These are phyloP conservation scores for Incurvaria masculella DNA, from an alignment of 2,888 invertebrate genomes.

Conservation along the genomic window DNA sequence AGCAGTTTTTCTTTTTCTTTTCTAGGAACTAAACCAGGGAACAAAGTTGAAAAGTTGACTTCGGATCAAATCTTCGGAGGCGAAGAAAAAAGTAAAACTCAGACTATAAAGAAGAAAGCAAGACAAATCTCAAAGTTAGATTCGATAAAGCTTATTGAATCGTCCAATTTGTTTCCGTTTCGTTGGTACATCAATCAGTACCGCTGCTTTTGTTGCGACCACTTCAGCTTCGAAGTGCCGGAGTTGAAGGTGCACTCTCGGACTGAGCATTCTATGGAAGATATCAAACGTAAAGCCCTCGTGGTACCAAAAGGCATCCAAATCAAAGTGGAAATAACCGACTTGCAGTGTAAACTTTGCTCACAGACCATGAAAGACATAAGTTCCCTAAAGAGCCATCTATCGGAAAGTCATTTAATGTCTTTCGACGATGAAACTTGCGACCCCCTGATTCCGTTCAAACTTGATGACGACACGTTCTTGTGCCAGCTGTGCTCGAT, in stretches of 20 bases:
- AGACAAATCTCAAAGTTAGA: background rate
- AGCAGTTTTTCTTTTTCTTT: background rate
- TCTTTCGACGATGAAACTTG: conserved; percentile 6
- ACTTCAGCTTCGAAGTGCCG: background rate
- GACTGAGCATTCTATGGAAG: background rate
- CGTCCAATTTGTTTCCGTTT: conserved; percentile 6
- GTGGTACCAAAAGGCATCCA: background rate
- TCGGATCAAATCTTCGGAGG: too few relatives aligned
- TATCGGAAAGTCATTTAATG: background rate
- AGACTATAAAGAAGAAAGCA: background rate
- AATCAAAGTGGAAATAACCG: conserved; percentile 5
- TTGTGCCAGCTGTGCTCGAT: conserved; percentile 2
- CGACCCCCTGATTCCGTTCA: conserved; percentile 34
- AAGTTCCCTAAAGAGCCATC: background rate
- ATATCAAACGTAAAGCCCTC: background rate
- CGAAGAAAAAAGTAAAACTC: background rate
- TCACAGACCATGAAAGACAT: background rate
- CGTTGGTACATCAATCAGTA: conserved; percentile 6
- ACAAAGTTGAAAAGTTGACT: background rate
- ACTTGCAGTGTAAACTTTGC: conserved; percentile 4
- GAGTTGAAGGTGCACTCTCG: conserved; percentile 2
- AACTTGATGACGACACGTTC: conserved; percentile 20
- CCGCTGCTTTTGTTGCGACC: conserved; percentile 9
- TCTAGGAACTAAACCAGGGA: background rate
- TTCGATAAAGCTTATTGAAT: background rate